These are phyloP conservation scores for Portunus trituberculatus DNA, from an alignment of 1,140 invertebrate species.

Conservation along the genomic window DNA sequence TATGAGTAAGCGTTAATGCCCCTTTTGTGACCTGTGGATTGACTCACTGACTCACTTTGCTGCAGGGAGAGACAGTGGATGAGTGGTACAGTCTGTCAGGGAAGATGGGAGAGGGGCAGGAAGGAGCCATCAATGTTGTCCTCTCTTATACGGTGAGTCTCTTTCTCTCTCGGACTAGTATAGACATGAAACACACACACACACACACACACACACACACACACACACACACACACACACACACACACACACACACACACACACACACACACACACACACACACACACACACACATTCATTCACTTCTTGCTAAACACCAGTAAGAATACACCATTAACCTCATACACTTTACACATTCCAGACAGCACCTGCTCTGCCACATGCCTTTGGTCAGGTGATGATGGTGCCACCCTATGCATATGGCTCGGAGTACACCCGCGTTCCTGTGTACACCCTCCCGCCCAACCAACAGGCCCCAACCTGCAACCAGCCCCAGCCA, in stretches of 20 bases:
- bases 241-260: too few relatives aligned
- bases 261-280: background rate
- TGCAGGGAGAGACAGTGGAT: conserved; percentile 66
- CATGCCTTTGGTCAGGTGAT: conserved; percentile 5
- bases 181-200: too few relatives aligned
- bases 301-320: background rate
- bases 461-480: background rate
- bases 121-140: conserved; percentile 66
- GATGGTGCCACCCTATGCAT: conserved; percentile 12
- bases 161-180: background rate
- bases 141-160: conserved; percentile 61
- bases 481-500: background rate
- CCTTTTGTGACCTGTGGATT: too few relatives aligned
- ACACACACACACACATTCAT: background rate
- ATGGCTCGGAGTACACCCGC: background rate
- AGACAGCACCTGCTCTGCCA: conserved; percentile 17
- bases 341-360: too few relatives aligned
- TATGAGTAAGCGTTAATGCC: too few relatives aligned
- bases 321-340: too few relatives aligned
- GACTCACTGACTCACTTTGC: background rate
- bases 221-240: background rate
- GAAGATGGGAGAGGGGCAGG: conserved; percentile 66
- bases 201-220: background rate
- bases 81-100: conserved; percentile 66
- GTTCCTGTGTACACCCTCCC: conserved; percentile 49